Evolutionary conservation across 2,113 vertebrate species (phyloP), one percentile per base, ranked within the genome.

Genomic region (Perca schrenkii): DNA sequence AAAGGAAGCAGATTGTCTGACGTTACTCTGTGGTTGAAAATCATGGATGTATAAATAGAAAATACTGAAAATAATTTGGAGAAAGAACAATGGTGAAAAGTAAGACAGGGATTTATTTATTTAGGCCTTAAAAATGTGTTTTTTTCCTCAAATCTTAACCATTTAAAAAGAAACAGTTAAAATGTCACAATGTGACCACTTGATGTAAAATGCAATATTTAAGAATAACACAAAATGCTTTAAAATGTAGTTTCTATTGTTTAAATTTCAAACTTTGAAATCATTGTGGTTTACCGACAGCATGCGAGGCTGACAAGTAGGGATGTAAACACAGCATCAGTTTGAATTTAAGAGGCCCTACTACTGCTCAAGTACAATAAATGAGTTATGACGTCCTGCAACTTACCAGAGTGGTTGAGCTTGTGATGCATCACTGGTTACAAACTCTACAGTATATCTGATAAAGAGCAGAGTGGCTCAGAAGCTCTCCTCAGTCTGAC

Each of bases 391-490:
- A 76, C 7, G 1, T 10, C 6, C 6, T 25, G 54, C 49, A 36
- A 17, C 19, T 65, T 21, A 28, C 40, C 34, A 54, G 34, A 58
- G 40, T 2, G 21, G 14, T 25, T 34, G 36, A 28, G 36, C 53
- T 63, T 36, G 47, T 49, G 53, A 70, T 46, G 67, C 28, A 57
- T 77, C 36, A 1, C 62, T 14, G 15, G 31, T 60, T 50, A 50
- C 47, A 74, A 47, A 57, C 50, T 50, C 66, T 22, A 15, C 22
- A 69, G 57, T 70, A 28, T 7, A 73, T 77, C 2, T 84, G 77
- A 80, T 83, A 47, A 74, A 80, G 67, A 78, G 56, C 6, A 58
- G 61, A 0, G 49, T 36, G 76, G 81, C 74, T 86, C 60, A 79
- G 81, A 52, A 74, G 58, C 66, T 83, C 52, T 64, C 71, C 56